A percentile compares a stretch with the other conserved stretches of the same genome.
Conservation (phyloP, 2,797 vertebrate genomes). For the Tragelaphus oryx region DNA sequence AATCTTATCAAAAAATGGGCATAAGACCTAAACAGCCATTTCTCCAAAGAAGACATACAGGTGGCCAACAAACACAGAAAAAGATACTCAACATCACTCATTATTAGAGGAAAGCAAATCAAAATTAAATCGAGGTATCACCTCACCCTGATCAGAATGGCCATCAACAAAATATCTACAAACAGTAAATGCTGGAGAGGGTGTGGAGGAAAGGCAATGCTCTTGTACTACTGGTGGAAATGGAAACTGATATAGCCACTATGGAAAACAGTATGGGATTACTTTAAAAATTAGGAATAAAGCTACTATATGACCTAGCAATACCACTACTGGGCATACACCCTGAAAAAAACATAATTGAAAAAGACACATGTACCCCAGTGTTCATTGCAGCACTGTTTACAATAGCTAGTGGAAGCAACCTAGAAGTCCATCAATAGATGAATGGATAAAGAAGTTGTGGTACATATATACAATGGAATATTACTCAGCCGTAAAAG, state of each 20-base stretch:
- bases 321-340: neutral
- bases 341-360: neutral
- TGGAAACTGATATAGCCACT: neutral
- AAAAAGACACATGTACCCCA: neutral
- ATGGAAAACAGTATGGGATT: neutral
- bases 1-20: neutral
- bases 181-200: neutral
- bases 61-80: neutral
- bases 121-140: neutral
- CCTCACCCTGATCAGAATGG: neutral
- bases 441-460: neutral
- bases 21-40: neutral
- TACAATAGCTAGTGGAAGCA: neutral
- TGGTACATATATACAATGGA: neutral
- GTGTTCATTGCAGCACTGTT: neutral
- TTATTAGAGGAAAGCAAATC: neutral
- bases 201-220: neutral
- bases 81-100: neutral
- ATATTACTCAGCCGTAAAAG: neutral
- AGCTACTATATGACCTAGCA: neutral
- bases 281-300: neutral
- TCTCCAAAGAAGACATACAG: neutral
- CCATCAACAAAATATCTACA: neutral
- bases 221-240: neutral
- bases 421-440: rapidly evolving